Base-by-base conservation (phyloP, 2,797 vertebrate genomes). In the Rhinichthys osculus region DNA sequence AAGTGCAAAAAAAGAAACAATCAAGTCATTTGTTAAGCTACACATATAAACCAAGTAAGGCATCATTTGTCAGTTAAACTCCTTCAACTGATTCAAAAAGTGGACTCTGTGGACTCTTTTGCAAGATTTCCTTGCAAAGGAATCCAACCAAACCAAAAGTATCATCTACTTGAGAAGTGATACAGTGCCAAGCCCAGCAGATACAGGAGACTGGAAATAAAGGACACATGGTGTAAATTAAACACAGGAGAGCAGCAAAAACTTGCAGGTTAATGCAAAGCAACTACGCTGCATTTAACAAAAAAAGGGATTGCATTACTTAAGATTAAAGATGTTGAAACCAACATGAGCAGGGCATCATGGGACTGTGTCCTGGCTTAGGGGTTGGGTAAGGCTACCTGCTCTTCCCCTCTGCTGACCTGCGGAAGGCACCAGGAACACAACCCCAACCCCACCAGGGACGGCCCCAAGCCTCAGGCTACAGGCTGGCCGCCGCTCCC, bases 391-490 rank as follows among this genome's bases (percentile, higher is more conserved):
- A 96, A 95, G 95, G 96, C 95, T 95, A 92, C 94, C 94, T 94
- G 94, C 96, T 93, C 95, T 93, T 94, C 95, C 93, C 95, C 93
- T 95, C 95, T 95, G 93, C 94, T 98, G 97, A 98, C 97, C 97
- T 96, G 96, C 95, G 94, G 93, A 97, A 97, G 95, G 94, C 96
- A 95, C 95, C 96, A 96, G 93, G 94, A 96, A 95, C 94, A 95
- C 94, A 94, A 95, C 82, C 82, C 44, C 72, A 42, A 27, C 11
- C 88, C 81, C 89, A 83, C 50, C n/a, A 86, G 76, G 82, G 76
- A 85, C 80, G 66, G 83, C 87, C 87, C 80, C 23, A 59, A n/a
- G 87, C 87, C 87, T 84, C 87, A 78, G 93, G 93, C 90, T 84
- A 92, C 87, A 52, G 96, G 96, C 96, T 94, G 96, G 96, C 95